A percentile compares a stretch with the other conserved stretches of the same genome.
Evolutionary conservation across 1,140 invertebrate genomes (phyloP).

Genomic region (Cheumatopsyche charites): DNA sequence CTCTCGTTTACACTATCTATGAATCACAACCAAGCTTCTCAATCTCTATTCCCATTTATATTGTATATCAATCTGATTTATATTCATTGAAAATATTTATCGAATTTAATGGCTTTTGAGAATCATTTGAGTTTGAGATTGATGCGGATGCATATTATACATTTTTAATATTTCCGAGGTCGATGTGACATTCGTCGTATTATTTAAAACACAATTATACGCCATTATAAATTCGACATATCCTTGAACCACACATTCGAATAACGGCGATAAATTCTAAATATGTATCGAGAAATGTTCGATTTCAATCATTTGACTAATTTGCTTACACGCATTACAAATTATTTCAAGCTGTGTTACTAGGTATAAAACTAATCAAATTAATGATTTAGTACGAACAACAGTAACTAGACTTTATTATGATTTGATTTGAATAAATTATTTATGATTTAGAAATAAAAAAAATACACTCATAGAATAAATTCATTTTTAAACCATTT

Average conservation of each 20-base stretch:
- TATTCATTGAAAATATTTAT: not conserved
- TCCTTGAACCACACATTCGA: not conserved
- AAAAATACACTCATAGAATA: no score
- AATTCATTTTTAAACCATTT: no score
- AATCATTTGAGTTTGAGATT: not conserved
- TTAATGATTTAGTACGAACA: not conserved
- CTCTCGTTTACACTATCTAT: constrained; percentile 21
- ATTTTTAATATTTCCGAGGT: constrained; percentile 6
- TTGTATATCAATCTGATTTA: not conserved
- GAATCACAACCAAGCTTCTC: not conserved
- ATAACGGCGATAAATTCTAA: not conserved
- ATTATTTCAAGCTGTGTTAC: constrained; percentile 1
- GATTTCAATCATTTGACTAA: no score
- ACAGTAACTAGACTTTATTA: no score
- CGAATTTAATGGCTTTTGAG: not conserved
- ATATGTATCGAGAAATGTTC: not conserved
- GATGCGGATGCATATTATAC: not conserved
- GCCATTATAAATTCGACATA: not conserved
- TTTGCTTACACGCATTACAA: not conserved
- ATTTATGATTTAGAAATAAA: no score
- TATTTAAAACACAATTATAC: not conserved
- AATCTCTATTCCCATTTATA: not conserved
- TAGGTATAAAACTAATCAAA: not conserved
- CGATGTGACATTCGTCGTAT: not conserved
- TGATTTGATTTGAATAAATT: no score